Percentiles rank a stretch among this genome's conserved stretches.
Evolutionary conservation across 2,888 invertebrate species (phyloP).

Genomic region (Noctua pronuba): DNA sequence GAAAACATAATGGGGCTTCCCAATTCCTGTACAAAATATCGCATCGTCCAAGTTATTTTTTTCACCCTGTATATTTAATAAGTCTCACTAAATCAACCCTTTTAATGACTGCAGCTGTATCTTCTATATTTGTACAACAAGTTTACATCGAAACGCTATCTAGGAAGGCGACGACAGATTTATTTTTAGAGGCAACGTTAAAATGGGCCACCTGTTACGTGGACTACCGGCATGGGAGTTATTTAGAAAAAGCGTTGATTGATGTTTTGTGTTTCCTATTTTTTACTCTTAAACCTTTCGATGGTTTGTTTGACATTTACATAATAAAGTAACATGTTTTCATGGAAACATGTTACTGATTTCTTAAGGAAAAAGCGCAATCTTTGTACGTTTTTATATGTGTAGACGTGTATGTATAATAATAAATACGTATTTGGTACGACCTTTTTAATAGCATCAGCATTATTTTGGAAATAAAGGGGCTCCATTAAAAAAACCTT

Average conservation of each 20-base stretch:
- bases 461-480: background rate
- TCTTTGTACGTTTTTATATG: too few species aligned
- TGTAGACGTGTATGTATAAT: too few species aligned
- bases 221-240: background rate
- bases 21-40: too few species aligned
- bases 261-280: conserved; percentile 10
- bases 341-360: too few species aligned
- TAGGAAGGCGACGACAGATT: conserved; percentile 40
- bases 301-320: conserved; percentile 1
- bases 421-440: background rate
- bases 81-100: conserved; percentile 5
- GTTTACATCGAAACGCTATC: conserved; percentile 34
- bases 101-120: background rate
- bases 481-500: background rate
- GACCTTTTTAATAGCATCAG: background rate
- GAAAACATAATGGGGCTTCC: too few species aligned
- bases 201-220: conserved; percentile 42
- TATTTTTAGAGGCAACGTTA: conserved; percentile 18
- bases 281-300: background rate
- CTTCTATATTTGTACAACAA: conserved; percentile 24
- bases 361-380: too few species aligned
- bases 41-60: too few species aligned
- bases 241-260: conserved; percentile 22
- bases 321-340: background rate
- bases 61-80: background rate